A percentile compares a stretch with the other conserved stretches of the same genome.
phyloP scores from a whole-genome alignment of 2,888 invertebrate genomes.

The Eilema depressum region DNA sequence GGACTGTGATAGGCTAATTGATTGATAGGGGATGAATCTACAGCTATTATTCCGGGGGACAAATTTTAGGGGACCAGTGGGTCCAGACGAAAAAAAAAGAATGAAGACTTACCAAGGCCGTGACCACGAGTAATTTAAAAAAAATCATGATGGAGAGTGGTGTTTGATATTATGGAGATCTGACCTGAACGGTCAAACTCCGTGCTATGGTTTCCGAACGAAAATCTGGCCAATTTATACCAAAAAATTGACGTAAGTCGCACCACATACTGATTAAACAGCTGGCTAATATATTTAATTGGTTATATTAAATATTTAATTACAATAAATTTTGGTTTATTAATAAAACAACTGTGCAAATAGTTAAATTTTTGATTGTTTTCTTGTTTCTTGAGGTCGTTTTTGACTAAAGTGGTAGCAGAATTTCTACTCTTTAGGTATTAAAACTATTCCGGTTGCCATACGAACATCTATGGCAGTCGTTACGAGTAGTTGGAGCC shows the following conservation, averaged over 20 bases:
- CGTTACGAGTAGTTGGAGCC: too few species aligned
- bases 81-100: neutral
- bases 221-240: constrained; percentile 11
- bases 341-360: constrained; percentile 10
- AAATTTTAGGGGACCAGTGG: too few species aligned
- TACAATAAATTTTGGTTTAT: constrained; percentile 14
- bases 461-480: too few species aligned
- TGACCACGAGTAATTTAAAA: constrained; percentile 6
- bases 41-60: too few species aligned
- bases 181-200: constrained; percentile 21
- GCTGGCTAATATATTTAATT: constrained; percentile 8
- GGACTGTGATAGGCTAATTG: too few species aligned
- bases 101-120: constrained; percentile 17
- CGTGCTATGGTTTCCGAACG: constrained; percentile 6
- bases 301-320: constrained; percentile 16
- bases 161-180: constrained; percentile 17
- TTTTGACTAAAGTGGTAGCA: neutral
- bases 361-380: neutral
- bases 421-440: neutral
- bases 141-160: constrained; percentile 1
- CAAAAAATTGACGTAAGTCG: neutral
- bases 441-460: too few species aligned
- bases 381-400: neutral
- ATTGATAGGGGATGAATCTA: too few species aligned
- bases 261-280: neutral